These are phyloP conservation scores for Turnix velox DNA, from an alignment of 2,113 vertebrate species.

Conservation along the genomic window DNA sequence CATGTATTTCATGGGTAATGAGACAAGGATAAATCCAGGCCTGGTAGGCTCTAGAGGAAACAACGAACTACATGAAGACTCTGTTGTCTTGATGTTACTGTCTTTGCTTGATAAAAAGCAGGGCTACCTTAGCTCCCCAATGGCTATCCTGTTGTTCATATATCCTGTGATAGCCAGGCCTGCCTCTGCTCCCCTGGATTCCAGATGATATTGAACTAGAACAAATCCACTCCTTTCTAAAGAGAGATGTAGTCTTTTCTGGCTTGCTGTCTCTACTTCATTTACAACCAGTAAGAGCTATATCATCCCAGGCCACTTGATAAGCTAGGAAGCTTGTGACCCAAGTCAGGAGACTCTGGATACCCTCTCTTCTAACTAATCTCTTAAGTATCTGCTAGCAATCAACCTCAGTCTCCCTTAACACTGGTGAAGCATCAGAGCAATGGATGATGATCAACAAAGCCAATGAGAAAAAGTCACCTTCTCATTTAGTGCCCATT, in stretches of 20 bases:
- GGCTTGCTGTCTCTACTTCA: background rate
- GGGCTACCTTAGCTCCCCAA: no score
- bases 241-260: background rate
- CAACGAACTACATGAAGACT: no score
- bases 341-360: background rate
- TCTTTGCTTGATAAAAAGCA: no score
- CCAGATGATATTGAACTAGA: background rate
- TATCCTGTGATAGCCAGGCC: no score
- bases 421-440: background rate
- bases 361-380: background rate
- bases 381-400: background rate
- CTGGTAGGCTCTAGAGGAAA: no score
- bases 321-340: background rate
- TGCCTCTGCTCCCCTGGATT: no score
- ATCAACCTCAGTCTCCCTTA: background rate
- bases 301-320: background rate
- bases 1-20: no score
- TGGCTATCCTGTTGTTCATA: no score
- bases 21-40: no score
- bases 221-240: background rate
- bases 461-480: background rate
- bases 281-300: background rate
- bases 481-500: constrained; percentile 29
- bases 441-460: background rate
- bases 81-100: no score